Evolutionary conservation across 2,888 invertebrate species (phyloP).

Genomic region (Drosophila ezoana): DNA sequence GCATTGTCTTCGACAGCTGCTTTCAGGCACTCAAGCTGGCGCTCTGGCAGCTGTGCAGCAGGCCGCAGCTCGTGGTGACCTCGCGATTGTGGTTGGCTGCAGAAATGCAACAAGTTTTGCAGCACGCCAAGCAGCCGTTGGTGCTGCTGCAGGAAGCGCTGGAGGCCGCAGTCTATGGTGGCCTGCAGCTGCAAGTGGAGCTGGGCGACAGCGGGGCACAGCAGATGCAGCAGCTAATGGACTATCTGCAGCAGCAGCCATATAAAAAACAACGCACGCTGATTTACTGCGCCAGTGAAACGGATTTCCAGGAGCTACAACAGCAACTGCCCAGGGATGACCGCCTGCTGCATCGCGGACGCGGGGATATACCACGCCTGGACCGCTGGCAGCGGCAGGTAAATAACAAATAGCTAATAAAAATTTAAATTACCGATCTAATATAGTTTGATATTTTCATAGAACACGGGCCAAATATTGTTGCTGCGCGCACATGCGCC

Average conservation of each 20-base stretch:
- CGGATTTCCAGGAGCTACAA: constrained; percentile 2
- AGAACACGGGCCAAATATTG: constrained; percentile 4
- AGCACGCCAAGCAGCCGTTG: background rate
- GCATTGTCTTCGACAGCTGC: background rate
- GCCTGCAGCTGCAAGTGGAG: constrained; percentile 1
- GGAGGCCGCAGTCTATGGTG: constrained; percentile 12
- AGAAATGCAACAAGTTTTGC: background rate
- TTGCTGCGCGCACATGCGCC: constrained; percentile 3
- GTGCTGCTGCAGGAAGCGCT: background rate
- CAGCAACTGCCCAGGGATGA: background rate
- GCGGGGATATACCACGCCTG: background rate
- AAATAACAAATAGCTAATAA: background rate
- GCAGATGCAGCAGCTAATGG: constrained; percentile 8
- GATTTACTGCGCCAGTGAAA: background rate
- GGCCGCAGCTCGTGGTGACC: background rate
- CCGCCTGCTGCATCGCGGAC: constrained; percentile 4
- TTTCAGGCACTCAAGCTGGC: background rate
- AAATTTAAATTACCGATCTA: background rate
- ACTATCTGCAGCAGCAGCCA: background rate
- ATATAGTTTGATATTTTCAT: background rate
- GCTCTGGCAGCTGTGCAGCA: background rate
- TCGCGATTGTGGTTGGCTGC: constrained; percentile 1
- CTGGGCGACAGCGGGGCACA: background rate
- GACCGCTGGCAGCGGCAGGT: constrained; percentile 1
- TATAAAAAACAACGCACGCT: background rate